These are phyloP conservation scores for Daboia siamensis DNA, from an alignment of 2,113 vertebrate genomes.

Conservation along the genomic window DNA sequence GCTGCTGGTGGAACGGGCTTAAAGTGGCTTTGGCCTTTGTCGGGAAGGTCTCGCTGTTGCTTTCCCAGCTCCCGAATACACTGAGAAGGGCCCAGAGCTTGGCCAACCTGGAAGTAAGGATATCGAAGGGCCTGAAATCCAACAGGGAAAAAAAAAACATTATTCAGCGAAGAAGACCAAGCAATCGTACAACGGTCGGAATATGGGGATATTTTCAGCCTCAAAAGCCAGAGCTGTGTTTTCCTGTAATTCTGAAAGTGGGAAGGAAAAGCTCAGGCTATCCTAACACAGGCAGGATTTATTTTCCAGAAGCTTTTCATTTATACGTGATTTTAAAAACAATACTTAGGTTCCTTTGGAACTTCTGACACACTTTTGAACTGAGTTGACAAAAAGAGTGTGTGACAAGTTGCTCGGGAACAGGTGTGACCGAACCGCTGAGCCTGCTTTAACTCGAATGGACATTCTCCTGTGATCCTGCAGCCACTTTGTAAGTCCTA, in stretches of 20 bases:
- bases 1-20: constrained; percentile 81
- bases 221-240: background rate
- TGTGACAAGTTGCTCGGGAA: background rate
- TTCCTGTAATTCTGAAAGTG: background rate
- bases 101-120: constrained; percentile 86
- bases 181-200: background rate
- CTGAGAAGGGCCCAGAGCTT: constrained; percentile 76
- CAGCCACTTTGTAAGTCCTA: background rate
- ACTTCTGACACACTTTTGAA: background rate
- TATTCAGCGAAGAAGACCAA: background rate
- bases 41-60: constrained; percentile 69
- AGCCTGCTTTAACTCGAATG: background rate
- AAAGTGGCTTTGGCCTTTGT: constrained; percentile 69
- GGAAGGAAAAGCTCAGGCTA: background rate
- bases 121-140: constrained; percentile 83
- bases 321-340: background rate
- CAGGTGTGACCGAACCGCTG: background rate
- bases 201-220: background rate
- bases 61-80: constrained; percentile 77
- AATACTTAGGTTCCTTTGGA: background rate
- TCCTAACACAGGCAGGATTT: background rate
- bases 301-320: background rate
- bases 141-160: constrained; percentile 8
- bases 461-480: background rate
- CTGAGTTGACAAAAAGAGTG: background rate